Base-by-base conservation (phyloP, 2,797 vertebrate species). In the Enoplosus armatus region DNA sequence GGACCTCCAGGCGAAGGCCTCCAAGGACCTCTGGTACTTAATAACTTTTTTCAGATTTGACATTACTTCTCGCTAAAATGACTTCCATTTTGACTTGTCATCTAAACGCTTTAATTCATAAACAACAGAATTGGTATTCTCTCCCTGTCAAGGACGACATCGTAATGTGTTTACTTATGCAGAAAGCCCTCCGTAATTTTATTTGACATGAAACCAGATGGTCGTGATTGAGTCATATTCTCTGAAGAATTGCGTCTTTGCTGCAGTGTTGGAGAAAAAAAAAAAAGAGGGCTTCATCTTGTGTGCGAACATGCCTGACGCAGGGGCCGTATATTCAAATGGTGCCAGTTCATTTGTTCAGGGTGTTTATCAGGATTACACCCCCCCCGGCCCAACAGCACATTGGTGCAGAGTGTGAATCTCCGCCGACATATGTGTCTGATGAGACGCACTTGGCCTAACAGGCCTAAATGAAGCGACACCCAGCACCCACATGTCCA, bases 1-100 rank as follows among this genome's bases (percentile, higher is more conserved):
- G 97, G 97, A 84, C 95, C 96, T 64, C 93, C 95, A 75, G 97
- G 97, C 33, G 96, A 97, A 94, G 97, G 97, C 37, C 74, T 96
- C 27, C 96, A 96, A 93, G 97, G 97, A 94, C 95, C 95, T 65
- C 94, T 85, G 91, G 97, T 98, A 96, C 55, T 59, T 51, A 16
- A 64, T 35, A 61, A 54, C 54, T 35, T 72, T 65, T 78, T 68
- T 61, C 12, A 50, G 5, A 56, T 35, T 47, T 82, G 29, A 48
- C 24, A 66, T n/a, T 22, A 37, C 39, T 47, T 64, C n/a, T 5
- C 5, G 55, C 37, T 56, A 24, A 66, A 66, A 41, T n/a, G 0
- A 67, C 60, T 60, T 51, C 20, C 8, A 26, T 55, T 79, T 51
- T 9, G 22, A 29, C 22, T 79, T 45, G 50, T 67, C 39, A 54